Percentiles rank a stretch among this genome's conserved stretches.
phyloP scores from a whole-genome alignment of 64 coral and sea anemone species.

The Catalaphyllia jardinei region DNA sequence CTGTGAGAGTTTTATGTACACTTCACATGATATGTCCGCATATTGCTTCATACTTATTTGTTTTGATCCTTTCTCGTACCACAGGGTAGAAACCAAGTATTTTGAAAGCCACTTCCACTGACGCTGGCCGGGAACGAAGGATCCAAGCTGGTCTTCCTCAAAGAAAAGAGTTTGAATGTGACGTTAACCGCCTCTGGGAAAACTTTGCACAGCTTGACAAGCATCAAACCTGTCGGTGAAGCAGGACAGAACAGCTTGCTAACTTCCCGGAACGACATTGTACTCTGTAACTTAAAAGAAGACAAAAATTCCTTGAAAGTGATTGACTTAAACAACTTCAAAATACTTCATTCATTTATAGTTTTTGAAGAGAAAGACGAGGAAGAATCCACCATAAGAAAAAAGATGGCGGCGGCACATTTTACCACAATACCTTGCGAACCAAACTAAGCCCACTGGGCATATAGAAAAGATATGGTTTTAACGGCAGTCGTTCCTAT shows the following conservation, averaged over 20 bases:
- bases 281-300: conserved; percentile 76
- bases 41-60: background rate
- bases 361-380: conserved; percentile 80
- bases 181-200: conserved; percentile 51
- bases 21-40: too few relatives aligned
- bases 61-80: background rate
- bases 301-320: conserved; percentile 74
- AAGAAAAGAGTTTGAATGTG: conserved; percentile 62
- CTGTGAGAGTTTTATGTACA: too few relatives aligned
- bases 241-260: conserved; percentile 73
- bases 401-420: too few relatives aligned
- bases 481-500: too few relatives aligned
- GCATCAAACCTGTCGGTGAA: conserved; percentile 64
- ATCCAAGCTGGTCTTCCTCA: conserved; percentile 53
- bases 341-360: conserved; percentile 47
- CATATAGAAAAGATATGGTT: too few relatives aligned
- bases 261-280: conserved; percentile 25
- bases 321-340: conserved; percentile 48
- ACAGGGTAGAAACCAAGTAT: conserved; percentile 55
- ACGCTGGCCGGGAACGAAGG: conserved; percentile 62
- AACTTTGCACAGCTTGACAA: conserved; percentile 7
- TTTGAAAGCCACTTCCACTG: conserved; percentile 63
- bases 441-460: too few relatives aligned
- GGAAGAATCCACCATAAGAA: too few relatives aligned
- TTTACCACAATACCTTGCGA: too few relatives aligned